Evolutionary conservation across 2,797 vertebrate species (phyloP).

Genomic region (Champsocephalus esox): DNA sequence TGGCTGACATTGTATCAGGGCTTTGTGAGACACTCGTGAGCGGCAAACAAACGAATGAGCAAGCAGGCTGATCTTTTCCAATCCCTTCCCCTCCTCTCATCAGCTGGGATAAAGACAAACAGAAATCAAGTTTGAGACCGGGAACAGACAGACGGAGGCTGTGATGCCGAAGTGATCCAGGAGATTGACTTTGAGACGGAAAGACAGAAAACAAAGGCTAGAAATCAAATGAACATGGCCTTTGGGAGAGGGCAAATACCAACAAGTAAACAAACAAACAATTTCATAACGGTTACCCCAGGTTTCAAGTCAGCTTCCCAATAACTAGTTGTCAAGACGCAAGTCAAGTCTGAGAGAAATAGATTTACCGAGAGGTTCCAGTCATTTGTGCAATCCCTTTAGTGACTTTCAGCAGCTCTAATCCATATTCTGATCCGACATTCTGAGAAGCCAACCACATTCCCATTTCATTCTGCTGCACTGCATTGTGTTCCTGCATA

Average conservation of each 20-base stretch:
- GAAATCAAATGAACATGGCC: constrained; percentile 3
- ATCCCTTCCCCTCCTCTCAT: neutral
- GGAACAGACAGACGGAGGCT: neutral
- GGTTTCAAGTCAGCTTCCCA: neutral
- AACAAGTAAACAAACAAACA: neutral
- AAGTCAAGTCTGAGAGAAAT: too few relatives aligned
- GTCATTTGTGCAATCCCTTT: too few relatives aligned
- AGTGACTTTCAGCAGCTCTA: too few relatives aligned
- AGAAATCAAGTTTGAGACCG: neutral
- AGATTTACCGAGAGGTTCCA: too few relatives aligned
- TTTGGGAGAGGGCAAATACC: neutral
- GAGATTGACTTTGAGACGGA: neutral
- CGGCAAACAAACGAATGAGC: constrained; percentile 20
- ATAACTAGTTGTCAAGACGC: neutral
- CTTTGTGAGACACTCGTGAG: neutral
- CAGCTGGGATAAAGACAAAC: neutral
- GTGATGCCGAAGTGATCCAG: neutral
- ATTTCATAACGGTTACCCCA: neutral
- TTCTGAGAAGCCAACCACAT: too few relatives aligned
- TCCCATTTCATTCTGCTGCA: too few relatives aligned
- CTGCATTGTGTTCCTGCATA: too few relatives aligned
- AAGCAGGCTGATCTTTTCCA: constrained; percentile 9
- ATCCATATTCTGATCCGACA: too few relatives aligned
- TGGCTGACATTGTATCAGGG: neutral
- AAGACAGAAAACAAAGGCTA: neutral